A percentile compares a stretch with the other conserved stretches of the same genome.
These are phyloP conservation scores for Tachuris rubrigastra DNA, from an alignment of 2,113 vertebrate genomes.

Conservation along the genomic window DNA sequence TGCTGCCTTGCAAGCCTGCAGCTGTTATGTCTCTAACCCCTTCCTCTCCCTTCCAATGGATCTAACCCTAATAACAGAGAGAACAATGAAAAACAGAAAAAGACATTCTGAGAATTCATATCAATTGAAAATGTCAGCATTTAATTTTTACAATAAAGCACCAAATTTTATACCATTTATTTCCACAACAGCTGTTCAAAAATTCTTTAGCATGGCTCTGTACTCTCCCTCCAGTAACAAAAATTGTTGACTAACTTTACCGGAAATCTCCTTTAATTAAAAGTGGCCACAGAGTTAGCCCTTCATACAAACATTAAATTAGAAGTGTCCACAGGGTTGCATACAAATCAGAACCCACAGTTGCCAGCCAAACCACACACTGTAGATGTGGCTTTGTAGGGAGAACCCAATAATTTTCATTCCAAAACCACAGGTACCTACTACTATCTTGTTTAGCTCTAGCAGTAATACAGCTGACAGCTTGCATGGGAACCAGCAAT, in stretches of 20 bases:
- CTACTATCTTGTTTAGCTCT: slow-evolving; percentile 28
- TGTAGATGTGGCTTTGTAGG: slow-evolving; percentile 38
- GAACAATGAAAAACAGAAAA: background rate
- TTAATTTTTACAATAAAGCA: background rate
- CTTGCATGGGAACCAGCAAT: background rate
- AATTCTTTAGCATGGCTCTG: background rate
- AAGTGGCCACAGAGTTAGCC: slow-evolving; percentile 19
- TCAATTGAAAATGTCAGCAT: background rate
- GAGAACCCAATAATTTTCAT: slow-evolving; percentile 33
- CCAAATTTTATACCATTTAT: background rate
- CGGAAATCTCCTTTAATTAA: slow-evolving; percentile 33
- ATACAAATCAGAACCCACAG: slow-evolving; percentile 1
- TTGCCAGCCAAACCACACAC: slow-evolving; percentile 55
- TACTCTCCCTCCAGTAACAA: background rate
- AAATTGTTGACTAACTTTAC: background rate
- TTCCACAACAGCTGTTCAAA: background rate
- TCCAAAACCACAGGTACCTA: slow-evolving; percentile 49
- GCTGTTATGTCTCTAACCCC: background rate
- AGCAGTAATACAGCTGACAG: background rate
- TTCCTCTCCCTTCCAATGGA: background rate
- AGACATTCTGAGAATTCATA: background rate
- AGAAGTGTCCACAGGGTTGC: slow-evolving; percentile 50
- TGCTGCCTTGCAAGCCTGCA: background rate
- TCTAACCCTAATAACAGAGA: background rate
- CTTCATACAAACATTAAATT: slow-evolving; percentile 23